Conservation (phyloP, 2,797 vertebrate genomes). For the Protosalanx chinensis region DNA sequence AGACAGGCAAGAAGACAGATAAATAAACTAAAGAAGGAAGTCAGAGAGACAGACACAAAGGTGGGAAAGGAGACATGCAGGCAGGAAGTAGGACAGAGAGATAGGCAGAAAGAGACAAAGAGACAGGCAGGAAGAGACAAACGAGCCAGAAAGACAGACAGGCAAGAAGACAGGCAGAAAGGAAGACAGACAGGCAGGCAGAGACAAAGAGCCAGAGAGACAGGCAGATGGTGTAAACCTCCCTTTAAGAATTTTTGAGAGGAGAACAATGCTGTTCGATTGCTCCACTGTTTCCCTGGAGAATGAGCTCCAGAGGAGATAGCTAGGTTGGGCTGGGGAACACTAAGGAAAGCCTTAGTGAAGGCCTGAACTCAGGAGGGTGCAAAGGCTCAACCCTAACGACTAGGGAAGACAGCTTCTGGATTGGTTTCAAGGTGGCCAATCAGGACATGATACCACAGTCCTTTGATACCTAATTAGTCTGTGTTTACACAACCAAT, state of each 20-base stretch:
- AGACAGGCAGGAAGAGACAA: background rate
- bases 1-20: background rate
- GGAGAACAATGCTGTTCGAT: background rate
- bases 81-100: background rate
- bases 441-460: background rate
- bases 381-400: background rate
- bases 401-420: background rate
- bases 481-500: background rate
- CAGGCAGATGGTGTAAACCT: background rate
- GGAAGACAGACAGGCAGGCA: background rate
- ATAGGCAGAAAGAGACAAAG: background rate
- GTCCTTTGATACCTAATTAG: background rate
- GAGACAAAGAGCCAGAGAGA: background rate
- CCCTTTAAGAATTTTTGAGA: background rate
- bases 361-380: background rate
- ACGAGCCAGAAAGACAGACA: background rate
- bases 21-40: background rate
- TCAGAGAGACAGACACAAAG: background rate
- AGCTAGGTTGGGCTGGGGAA: background rate
- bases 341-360: background rate
- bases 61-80: background rate
- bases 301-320: background rate
- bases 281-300: conserved; percentile 3
- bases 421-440: background rate
- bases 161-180: background rate